Base-by-base conservation (phyloP, 2,888 invertebrate species). In the Mythimna ferrago region DNA sequence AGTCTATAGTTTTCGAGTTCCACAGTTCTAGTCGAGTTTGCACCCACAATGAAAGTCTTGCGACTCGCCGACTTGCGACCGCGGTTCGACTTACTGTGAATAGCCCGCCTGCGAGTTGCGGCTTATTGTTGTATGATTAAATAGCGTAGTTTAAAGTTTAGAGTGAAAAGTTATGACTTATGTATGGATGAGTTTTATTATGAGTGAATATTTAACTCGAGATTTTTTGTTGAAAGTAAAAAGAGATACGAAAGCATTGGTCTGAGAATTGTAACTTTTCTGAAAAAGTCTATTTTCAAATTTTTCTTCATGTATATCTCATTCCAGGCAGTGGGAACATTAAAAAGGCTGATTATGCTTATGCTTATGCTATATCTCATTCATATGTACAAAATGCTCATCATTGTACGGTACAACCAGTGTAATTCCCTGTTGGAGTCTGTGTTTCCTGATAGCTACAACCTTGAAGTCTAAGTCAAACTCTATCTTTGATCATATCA, bases 1-100 rank as follows among this genome's bases (percentile, higher is more conserved):
- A 83, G 78, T 84, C 82, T 76, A 79, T 83, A 76, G 75, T 81
- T 73, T 70, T 74, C 62, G 69, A 83, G 76, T 83, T 85, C 32
- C 63, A 67, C 75, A 83, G 76, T 83, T 85, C 41, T 61, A 69
- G 71, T 71, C 38, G 80, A 86, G 85, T 86, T 84, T 76, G 85
- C 54, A 74, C 66, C 71, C 78, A 86, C 86, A 86, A 86, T 86
- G 84, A 80, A 78, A 84, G 81, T 78, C 80, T 77, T 62, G 78
- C 78, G 73, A 86, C 71, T 81, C 74, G 53, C 62, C 58, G 68
- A 76, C 69, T 66, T 76, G 75, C 71, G 66, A 51, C 73, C 74
- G 76, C 64, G 48, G 9, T 48, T 26, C 65, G 66, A 71, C 78
- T 81, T 68, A 57, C 78, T 48, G 68, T 71, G 81, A 78, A 81